phyloP scores from a whole-genome alignment of 2,797 vertebrate species.

The Poeciliopsis paucimaculata region DNA sequence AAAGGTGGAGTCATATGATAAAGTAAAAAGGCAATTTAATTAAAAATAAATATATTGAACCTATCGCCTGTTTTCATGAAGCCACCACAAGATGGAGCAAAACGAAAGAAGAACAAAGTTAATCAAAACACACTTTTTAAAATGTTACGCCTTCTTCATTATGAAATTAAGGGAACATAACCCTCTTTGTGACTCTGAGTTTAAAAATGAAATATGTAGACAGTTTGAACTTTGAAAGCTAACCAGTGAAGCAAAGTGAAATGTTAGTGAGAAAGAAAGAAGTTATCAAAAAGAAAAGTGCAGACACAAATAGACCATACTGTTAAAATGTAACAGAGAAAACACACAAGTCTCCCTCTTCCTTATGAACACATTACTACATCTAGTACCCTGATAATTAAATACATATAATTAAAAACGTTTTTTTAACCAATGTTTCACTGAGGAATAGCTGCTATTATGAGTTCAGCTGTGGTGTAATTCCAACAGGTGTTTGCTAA shows the following conservation, averaged over 20 bases:
- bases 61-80: conserved; percentile 55
- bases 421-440: too few species aligned
- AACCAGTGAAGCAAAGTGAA: conserved; percentile 40
- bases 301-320: background rate
- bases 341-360: background rate
- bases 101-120: conserved; percentile 11
- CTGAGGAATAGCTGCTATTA: too few species aligned
- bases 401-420: too few species aligned
- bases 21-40: background rate
- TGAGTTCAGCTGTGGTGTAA: too few species aligned
- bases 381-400: background rate
- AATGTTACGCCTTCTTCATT: background rate
- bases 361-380: background rate
- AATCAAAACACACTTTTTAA: conserved; percentile 12
- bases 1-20: conserved; percentile 1
- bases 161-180: background rate
- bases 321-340: background rate
- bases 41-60: conserved; percentile 19
- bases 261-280: conserved; percentile 50
- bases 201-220: background rate
- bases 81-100: conserved; percentile 10
- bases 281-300: conserved; percentile 19
- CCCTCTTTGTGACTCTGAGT: background rate
- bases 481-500: too few species aligned
- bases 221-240: conserved; percentile 2